Evolutionary conservation across 2,113 vertebrate species (phyloP).

Genomic region (Laterallus jamaicensis): DNA sequence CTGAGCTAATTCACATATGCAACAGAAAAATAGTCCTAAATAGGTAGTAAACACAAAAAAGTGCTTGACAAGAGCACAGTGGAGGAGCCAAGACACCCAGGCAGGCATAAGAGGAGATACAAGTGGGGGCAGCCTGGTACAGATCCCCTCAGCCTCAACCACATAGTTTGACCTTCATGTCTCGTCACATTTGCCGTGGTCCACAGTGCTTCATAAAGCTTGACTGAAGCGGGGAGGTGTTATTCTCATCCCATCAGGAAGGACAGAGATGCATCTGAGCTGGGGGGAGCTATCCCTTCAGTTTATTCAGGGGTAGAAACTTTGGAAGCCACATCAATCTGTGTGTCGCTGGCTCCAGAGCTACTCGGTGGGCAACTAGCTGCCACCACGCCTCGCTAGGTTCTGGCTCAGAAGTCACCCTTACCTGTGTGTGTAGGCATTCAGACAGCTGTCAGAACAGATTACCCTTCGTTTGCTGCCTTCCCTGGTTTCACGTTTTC

Average conservation of each 20-base stretch:
- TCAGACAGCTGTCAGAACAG: background rate
- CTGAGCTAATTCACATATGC: background rate
- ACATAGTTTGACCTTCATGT: fast-evolving
- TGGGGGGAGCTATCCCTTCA: background rate
- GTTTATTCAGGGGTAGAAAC: background rate
- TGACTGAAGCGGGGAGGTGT: background rate
- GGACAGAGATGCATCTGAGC: background rate
- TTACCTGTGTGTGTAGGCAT: background rate
- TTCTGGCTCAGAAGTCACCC: background rate
- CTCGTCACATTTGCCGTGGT: background rate
- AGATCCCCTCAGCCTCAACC: background rate
- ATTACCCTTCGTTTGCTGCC: background rate
- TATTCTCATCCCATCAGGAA: background rate
- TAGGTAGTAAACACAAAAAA: background rate
- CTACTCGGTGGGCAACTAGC: background rate
- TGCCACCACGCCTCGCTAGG: background rate
- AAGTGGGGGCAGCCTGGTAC: background rate
- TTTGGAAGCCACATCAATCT: background rate
- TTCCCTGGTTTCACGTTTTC: background rate
- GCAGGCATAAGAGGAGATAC: background rate
- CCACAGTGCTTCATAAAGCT: background rate
- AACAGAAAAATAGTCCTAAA: background rate
- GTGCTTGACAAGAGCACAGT: background rate
- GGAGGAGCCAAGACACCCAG: background rate
- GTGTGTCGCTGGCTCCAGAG: background rate